Base-by-base conservation (phyloP, 2,888 invertebrate species). In the Anaspis maculata region DNA sequence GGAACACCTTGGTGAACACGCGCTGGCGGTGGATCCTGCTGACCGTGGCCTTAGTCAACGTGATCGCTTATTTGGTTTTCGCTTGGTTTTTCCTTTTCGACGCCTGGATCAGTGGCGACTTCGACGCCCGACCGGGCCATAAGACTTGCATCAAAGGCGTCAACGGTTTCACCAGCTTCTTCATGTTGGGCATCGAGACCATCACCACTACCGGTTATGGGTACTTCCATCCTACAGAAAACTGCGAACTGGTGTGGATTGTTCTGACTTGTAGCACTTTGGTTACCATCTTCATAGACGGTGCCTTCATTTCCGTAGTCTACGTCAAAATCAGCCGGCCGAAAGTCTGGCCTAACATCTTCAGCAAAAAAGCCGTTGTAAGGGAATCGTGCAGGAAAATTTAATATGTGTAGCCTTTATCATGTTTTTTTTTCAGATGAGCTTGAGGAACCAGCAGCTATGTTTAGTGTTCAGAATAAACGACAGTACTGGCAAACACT, bases 401-500 rank as follows among this genome's bases (percentile, higher is more conserved):
- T 27, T n/a, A 10, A n/a, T 24, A 24, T n/a, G n/a, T 24, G n/a
- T 24, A 4, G 11, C 11, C 10, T n/a, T 24, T 24, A 4, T n/a
- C 11, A n/a, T 7, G 25, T 13, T 24, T 16, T 30, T 26, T 27
- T 42, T 41, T 19, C 30, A 50, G 51, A 38, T 51, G 13, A 28
- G 35, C 23, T 22, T 51, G 12, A 26, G 51, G 3, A 45, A 51
- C 26, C 83, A 81, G 0, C 70, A 77, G 37, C 66, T 87, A 13
- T 83, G 83, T 47, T 69, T 89, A 6, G 74, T 85, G 58, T 81
- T 87, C 57, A 69, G 88, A 1, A 77, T 88, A 1, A 86, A 84
- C 57, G 88, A 89, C 59, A 73, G 81, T 40, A 66, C 81, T 26
- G 71, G 77, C 49, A 43, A 39, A 30, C 52, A 54, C 27, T 44